These are phyloP conservation scores for Drosophila colorata DNA, from an alignment of 2,888 invertebrate species.

Conservation along the genomic window DNA sequence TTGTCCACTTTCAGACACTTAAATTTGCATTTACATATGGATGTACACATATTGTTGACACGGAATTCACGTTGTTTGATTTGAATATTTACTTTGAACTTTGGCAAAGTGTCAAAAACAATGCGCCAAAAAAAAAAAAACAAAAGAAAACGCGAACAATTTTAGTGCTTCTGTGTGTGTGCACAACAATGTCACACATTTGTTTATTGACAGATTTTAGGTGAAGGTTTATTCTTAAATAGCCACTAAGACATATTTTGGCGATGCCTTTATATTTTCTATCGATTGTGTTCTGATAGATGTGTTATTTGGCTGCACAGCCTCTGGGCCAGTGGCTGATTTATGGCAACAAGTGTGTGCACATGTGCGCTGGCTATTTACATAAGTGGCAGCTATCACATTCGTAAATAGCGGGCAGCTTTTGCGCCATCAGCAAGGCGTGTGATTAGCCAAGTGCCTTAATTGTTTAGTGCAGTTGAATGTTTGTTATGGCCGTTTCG, in stretches of 20 bases:
- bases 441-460: constrained; percentile 41
- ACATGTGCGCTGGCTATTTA: constrained; percentile 1
- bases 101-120: constrained; percentile 77
- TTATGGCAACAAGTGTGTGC: constrained; percentile 35
- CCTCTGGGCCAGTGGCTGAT: constrained; percentile 13
- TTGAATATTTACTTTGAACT: constrained; percentile 73
- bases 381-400: constrained; percentile 32
- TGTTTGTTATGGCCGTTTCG: constrained; percentile 25
- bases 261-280: constrained; percentile 1
- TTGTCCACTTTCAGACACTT: constrained; percentile 4
- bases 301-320: neutral
- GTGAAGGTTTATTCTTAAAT: constrained; percentile 44
- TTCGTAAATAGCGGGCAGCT: constrained; percentile 2
- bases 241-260: constrained; percentile 5
- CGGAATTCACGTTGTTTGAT: constrained; percentile 32
- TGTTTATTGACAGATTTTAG: constrained; percentile 45
- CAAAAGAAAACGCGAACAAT: constrained; percentile 15
- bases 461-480: constrained; percentile 43
- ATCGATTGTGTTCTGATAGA: neutral
- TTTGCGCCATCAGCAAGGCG: neutral
- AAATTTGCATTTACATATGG: constrained; percentile 4
- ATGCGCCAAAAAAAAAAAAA: constrained; percentile 20
- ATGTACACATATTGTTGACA: constrained; percentile 9
- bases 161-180: constrained; percentile 26
- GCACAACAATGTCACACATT: constrained; percentile 45